Evolutionary conservation across 2,888 invertebrate genomes (phyloP).

Genomic region (Parasteatoda lunata): DNA sequence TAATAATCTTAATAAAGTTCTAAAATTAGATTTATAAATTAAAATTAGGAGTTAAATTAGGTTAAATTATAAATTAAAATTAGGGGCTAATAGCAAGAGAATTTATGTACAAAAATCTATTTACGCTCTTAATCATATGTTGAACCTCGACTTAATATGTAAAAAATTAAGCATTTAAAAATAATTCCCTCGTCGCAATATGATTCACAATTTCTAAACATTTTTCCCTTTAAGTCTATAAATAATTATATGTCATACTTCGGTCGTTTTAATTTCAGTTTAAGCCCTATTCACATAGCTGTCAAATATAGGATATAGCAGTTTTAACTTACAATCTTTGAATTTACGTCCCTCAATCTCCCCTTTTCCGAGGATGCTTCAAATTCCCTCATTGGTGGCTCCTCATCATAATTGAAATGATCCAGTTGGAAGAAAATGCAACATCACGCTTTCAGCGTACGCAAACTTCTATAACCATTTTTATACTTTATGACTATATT

Average conservation of each 20-base stretch:
- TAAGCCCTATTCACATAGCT: constrained; percentile 59
- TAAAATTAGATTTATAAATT: too few species aligned
- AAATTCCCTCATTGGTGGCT: constrained; percentile 14
- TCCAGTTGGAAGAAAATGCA: constrained; percentile 58
- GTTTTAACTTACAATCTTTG: constrained; percentile 44
- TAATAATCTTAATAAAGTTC: too few species aligned
- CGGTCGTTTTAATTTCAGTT: constrained; percentile 56
- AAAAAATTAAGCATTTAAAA: too few species aligned
- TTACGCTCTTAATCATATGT: too few species aligned
- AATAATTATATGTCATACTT: constrained; percentile 46
- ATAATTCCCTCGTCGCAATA: too few species aligned
- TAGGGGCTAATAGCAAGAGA: too few species aligned
- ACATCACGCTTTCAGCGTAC: constrained; percentile 21
- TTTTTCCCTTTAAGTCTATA: neutral
- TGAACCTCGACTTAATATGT: too few species aligned
- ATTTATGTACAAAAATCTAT: too few species aligned
- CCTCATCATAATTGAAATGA: constrained; percentile 64
- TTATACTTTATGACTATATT: constrained; percentile 56
- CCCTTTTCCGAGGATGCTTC: constrained; percentile 8
- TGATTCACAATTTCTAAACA: too few species aligned
- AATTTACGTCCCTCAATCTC: neutral
- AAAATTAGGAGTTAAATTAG: too few species aligned
- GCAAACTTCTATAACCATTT: constrained; percentile 14
- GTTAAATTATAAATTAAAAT: too few species aligned
- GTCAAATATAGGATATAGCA: constrained; percentile 46